Conservation (phyloP, 1,140 invertebrate species). For the Danaus melanippus region DNA sequence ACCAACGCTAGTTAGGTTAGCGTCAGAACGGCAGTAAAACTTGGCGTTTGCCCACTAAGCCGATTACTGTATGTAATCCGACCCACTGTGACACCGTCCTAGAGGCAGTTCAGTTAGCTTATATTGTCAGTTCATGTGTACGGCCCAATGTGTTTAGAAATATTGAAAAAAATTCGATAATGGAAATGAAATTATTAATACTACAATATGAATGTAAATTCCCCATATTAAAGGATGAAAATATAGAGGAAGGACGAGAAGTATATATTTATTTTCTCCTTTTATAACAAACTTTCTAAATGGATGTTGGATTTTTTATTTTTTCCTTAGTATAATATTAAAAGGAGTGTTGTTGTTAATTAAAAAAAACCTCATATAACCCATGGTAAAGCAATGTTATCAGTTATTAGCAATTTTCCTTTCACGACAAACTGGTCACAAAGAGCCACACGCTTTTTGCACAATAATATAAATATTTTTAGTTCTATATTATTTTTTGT, state of each 20-base stretch:
- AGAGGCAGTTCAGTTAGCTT: conserved; percentile 30
- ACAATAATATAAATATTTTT: too few species aligned
- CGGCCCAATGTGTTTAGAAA: conserved; percentile 8
- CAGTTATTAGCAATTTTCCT: not conserved
- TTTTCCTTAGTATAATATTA: not conserved
- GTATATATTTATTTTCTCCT: not conserved
- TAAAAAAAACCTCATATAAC: too few species aligned
- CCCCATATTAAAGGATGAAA: too few species aligned
- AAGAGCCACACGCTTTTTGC: too few species aligned
- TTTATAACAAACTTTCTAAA: not conserved
- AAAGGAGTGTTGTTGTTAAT: too few species aligned
- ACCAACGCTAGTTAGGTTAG: conserved; percentile 1
- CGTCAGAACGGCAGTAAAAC: conserved; percentile 25
- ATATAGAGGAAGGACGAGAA: not conserved
- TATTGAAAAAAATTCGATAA: not conserved
- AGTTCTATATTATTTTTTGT: too few species aligned
- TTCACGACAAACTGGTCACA: too few species aligned
- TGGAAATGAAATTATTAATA: not conserved
- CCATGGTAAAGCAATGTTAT: too few species aligned
- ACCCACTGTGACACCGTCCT: conserved; percentile 27
- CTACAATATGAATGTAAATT: too few species aligned
- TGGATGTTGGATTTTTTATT: not conserved
- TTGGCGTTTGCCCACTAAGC: conserved; percentile 31
- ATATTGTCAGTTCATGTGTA: conserved; percentile 17
- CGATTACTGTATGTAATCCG: conserved; percentile 36